These are phyloP conservation scores for Selenia dentaria DNA, from an alignment of 2,888 invertebrate species.

Conservation along the genomic window DNA sequence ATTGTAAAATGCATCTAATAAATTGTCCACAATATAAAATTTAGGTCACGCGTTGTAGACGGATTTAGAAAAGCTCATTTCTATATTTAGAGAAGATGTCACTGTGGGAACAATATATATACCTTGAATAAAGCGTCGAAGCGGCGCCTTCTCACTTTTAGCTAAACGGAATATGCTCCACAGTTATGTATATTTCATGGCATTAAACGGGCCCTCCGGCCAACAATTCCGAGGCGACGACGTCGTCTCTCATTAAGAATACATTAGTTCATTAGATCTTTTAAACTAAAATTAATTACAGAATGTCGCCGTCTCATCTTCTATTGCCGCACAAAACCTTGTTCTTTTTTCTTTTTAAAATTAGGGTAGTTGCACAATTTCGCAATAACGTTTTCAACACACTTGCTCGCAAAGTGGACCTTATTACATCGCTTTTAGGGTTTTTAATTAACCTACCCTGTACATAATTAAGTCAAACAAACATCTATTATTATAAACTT, in stretches of 20 bases:
- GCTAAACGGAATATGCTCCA: conserved; percentile 38
- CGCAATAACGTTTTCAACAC: no score
- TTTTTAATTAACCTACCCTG: no score
- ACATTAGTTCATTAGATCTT: conserved; percentile 56
- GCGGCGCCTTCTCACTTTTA: conserved; percentile 16
- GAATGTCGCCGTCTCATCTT: conserved; percentile 1
- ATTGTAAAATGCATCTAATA: conserved; percentile 20
- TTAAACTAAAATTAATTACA: conserved; percentile 35
- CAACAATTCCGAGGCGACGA: conserved; percentile 37
- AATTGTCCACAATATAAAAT: conserved; percentile 32
- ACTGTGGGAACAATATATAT: conserved; percentile 22
- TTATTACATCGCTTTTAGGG: no score
- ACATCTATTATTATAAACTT: no score
- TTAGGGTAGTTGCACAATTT: no score
- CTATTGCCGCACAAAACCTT: conserved; percentile 6
- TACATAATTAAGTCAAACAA: no score
- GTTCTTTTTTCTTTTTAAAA: conserved; percentile 2
- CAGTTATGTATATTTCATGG: conserved; percentile 58
- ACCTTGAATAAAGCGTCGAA: background rate
- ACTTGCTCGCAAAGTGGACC: no score
- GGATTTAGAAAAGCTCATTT: conserved; percentile 34
- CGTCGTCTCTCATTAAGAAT: conserved; percentile 55
- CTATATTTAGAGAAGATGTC: conserved; percentile 41
- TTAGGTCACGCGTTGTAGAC: conserved; percentile 35
- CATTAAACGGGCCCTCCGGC: conserved; percentile 50